Conservation (phyloP, 2,888 invertebrate species). For the Drosophila picticornis region DNA sequence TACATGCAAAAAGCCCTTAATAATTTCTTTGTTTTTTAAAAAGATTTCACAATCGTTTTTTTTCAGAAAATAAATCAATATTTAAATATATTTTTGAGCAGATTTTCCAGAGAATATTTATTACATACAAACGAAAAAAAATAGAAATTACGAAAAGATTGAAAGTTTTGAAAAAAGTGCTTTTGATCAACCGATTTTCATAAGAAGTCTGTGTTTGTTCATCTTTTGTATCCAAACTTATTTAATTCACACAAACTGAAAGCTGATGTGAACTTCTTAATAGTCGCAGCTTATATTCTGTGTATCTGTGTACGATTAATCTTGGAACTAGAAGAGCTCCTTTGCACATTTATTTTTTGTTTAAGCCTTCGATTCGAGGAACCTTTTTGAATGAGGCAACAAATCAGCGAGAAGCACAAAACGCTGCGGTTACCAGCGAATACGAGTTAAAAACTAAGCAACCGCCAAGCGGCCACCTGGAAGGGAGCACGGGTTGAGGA, state of each 20-base stretch:
- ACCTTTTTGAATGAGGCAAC: constrained; percentile 62
- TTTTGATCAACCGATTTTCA: neutral
- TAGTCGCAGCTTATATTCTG: neutral
- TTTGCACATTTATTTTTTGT: neutral
- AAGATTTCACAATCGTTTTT: neutral
- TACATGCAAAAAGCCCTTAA: neutral
- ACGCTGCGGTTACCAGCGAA: constrained; percentile 52
- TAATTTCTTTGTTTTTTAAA: neutral
- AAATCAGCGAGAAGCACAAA: constrained; percentile 67
- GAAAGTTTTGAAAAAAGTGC: neutral
- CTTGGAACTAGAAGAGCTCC: neutral
- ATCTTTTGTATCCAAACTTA: neutral
- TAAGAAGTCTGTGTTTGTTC: neutral
- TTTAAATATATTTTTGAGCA: neutral
- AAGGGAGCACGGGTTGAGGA: constrained; percentile 6
- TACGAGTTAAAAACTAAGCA: constrained; percentile 58
- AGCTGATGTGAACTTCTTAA: neutral
- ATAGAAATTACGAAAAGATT: neutral
- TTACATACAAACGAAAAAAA: neutral
- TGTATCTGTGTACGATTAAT: neutral
- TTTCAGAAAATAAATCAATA: neutral
- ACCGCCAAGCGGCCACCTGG: constrained; percentile 39
- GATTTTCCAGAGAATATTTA: neutral
- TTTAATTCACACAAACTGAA: neutral
- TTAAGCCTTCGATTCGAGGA: constrained; percentile 28